These are phyloP conservation scores for Limonius californicus DNA, from an alignment of 1,140 invertebrate species.

Conservation along the genomic window DNA sequence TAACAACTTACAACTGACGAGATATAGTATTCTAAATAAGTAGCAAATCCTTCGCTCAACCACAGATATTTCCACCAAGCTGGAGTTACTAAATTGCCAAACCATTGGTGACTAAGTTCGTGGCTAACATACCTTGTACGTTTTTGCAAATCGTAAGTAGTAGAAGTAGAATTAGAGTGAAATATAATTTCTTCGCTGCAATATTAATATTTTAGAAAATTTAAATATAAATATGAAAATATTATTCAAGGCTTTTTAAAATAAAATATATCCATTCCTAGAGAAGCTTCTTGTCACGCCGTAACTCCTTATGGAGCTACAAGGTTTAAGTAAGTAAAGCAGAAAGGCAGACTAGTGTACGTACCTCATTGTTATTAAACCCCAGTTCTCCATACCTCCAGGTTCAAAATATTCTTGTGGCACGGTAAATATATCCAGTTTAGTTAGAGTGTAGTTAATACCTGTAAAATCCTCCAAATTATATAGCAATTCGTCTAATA, in stretches of 20 bases:
- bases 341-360: too few relatives aligned
- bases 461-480: constrained; percentile 63
- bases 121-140: not conserved
- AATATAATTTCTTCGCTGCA: not conserved
- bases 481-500: not conserved
- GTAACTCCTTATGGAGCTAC: too few relatives aligned
- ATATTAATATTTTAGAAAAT: constrained; percentile 15
- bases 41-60: not conserved
- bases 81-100: constrained; percentile 8
- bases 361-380: constrained; percentile 50
- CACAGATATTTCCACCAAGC: not conserved
- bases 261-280: too few relatives aligned
- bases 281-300: too few relatives aligned
- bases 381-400: constrained; percentile 80
- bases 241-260: too few relatives aligned
- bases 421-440: constrained; percentile 84
- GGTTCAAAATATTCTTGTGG: constrained; percentile 74
- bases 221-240: too few relatives aligned
- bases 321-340: too few relatives aligned
- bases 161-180: not conserved
- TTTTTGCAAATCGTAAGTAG: not conserved
- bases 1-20: not conserved
- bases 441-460: constrained; percentile 67
- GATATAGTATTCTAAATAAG: constrained; percentile 6
- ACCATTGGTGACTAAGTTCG: constrained; percentile 6